Percentiles rank a stretch among this genome's conserved stretches.
These are phyloP conservation scores for Metopia argyrocephala DNA, from an alignment of 2,888 invertebrate genomes.

Conservation along the genomic window DNA sequence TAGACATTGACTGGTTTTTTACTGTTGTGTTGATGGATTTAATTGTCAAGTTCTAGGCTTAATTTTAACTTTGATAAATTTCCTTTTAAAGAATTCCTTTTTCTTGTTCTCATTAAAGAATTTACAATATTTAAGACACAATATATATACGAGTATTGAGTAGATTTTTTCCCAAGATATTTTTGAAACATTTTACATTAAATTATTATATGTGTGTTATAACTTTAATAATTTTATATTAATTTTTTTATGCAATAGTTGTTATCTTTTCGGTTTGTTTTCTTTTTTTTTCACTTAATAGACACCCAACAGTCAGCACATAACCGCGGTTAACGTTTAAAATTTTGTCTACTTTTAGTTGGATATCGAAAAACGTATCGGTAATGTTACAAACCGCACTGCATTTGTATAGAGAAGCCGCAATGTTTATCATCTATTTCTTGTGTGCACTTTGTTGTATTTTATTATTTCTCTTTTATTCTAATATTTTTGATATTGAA, in stretches of 20 bases:
- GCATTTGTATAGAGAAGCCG: slow-evolving; percentile 66
- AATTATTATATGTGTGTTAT: slow-evolving; percentile 3
- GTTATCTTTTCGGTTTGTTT: neutral
- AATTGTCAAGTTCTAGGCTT: slow-evolving; percentile 59
- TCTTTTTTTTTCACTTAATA: slow-evolving; percentile 24
- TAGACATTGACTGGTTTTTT: neutral
- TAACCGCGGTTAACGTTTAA: slow-evolving; percentile 46
- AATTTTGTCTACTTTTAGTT: slow-evolving; percentile 57
- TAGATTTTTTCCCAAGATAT: too few relatives aligned
- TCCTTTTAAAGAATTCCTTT: slow-evolving; percentile 46
- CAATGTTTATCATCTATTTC: slow-evolving; percentile 66
- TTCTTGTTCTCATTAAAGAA: slow-evolving; percentile 11
- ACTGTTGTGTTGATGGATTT: slow-evolving; percentile 55
- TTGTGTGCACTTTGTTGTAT: slow-evolving; percentile 22
- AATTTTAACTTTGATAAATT: slow-evolving; percentile 55
- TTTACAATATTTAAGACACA: too few relatives aligned
- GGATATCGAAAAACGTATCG: slow-evolving; percentile 42
- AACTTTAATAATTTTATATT: neutral
- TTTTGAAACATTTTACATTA: neutral
- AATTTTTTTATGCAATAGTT: neutral
- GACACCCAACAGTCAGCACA: slow-evolving; percentile 34
- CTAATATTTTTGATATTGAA: slow-evolving; percentile 39
- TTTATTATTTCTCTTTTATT: slow-evolving; percentile 8
- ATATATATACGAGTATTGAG: too few relatives aligned
- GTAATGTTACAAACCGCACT: slow-evolving; percentile 53